Evolutionary conservation across 1,140 invertebrate species (phyloP), one percentile per base, ranked within the genome.

Genomic region (Wasmannia auropunctata): DNA sequence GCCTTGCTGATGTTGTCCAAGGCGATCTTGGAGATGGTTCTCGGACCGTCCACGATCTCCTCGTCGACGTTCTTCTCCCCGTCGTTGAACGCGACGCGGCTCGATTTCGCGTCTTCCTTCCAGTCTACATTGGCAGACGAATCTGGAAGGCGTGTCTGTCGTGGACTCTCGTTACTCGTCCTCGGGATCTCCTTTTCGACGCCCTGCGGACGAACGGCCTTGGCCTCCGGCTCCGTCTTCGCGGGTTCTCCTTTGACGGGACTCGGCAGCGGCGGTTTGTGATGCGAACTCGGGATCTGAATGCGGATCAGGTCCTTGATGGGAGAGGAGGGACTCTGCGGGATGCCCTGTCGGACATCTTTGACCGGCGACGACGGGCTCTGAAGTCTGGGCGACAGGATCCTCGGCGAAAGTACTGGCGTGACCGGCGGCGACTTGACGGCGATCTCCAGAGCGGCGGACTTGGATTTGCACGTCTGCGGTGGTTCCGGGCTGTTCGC

Each of bases 1-100:
- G 97, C 97, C 92, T 96, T 96, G 25, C 96, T 95, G 89, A 97
- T 97, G 91, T 97, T 97, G 56, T 97, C 96, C 60, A 97, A 89
- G 1, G 97, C 96, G 2, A 94, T 92, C 77, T 95, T 96, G 0
- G 96, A 96, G 58, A 97, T 96, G 58, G 91, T 94, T 88, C 94
- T 96, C 3, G 93, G 90, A 0, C 91, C 91, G 51, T 95, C 94
- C 1, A 89, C 77, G 62, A 91, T 56, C 4, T 86, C 88, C 60
- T 89, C 74, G 7, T 63, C 74, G n/a, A 7, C 65, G 2, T 62
- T 34, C n/a, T 89, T 80, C 0, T 62, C 58, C 0, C 67, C 58
- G 0, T 79, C 75, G 43, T 93, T 90, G 31, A 46, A 14, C n/a
- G 28, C 40, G 10, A 80, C 43, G 31, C 22, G 43, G 88, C 31